Conservation (phyloP, 1,140 invertebrate species). For the Planococcus citri region DNA sequence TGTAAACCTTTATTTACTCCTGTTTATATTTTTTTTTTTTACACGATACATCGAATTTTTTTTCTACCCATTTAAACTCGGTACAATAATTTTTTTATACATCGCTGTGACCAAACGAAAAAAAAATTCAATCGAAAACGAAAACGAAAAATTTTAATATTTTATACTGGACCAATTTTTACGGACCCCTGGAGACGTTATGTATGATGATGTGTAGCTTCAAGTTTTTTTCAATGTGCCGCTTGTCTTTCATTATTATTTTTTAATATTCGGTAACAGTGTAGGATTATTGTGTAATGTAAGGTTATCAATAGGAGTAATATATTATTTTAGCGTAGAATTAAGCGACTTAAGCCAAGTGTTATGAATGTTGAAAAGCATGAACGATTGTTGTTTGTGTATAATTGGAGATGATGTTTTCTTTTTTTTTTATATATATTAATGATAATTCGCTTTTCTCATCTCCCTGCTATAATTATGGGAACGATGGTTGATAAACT, state of each 20-base stretch:
- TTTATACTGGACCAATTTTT: not conserved
- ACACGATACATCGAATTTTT: not conserved
- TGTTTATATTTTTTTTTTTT: too few relatives aligned
- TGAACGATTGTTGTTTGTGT: not conserved
- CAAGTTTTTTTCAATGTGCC: not conserved
- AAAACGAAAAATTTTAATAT: too few relatives aligned
- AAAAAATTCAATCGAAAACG: not conserved
- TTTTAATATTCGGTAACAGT: not conserved
- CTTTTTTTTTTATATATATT: too few relatives aligned
- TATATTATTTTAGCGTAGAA: not conserved
- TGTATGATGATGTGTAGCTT: not conserved
- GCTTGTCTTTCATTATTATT: conserved; percentile 16
- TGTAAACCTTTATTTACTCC: not conserved
- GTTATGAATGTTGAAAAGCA: not conserved
- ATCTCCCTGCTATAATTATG: not conserved
- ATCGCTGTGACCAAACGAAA: conserved; percentile 10
- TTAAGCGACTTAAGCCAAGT: too few relatives aligned
- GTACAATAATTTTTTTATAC: not conserved
- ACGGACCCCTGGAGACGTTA: not conserved
- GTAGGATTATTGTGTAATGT: not conserved
- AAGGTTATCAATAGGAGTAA: conserved; percentile 1
- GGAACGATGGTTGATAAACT: not conserved
- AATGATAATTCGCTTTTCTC: conserved; percentile 5
- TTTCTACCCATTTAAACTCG: too few relatives aligned
- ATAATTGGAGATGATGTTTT: not conserved